Evolutionary conservation across 2,113 vertebrate genomes (phyloP).

Genomic region (Pleuronectes platessa): DNA sequence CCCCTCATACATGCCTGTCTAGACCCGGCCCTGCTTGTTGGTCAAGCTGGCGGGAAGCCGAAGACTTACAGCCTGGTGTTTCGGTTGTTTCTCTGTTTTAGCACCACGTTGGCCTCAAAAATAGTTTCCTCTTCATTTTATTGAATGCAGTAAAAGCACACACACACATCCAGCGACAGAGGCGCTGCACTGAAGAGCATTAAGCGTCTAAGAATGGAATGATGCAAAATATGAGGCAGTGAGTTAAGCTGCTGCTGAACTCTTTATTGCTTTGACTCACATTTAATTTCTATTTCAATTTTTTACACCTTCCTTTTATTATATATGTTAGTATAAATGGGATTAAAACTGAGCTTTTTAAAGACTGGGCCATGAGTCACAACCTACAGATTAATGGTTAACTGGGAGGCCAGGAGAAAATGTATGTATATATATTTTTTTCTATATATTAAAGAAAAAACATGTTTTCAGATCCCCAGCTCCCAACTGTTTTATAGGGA

Average conservation of each 20-base stretch:
- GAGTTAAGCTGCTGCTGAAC: too few species aligned
- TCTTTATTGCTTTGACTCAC: too few species aligned
- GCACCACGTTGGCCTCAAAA: constrained; percentile 39
- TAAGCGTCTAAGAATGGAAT: constrained; percentile 49
- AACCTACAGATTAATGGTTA: background rate
- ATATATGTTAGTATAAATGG: background rate
- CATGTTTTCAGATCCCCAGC: background rate
- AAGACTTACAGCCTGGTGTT: background rate
- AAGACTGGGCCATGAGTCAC: background rate
- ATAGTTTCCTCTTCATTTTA: constrained; percentile 44
- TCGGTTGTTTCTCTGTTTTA: constrained; percentile 37
- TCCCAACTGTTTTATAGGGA: constrained; percentile 1
- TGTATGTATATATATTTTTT: background rate
- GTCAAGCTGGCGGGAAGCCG: background rate
- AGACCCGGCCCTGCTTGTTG: too few species aligned
- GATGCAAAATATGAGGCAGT: background rate
- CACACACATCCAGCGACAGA: constrained; percentile 21
- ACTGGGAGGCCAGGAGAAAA: background rate
- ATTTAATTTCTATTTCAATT: background rate
- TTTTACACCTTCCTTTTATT: background rate
- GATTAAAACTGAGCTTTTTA: background rate
- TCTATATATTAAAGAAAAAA: background rate
- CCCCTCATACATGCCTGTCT: too few species aligned
- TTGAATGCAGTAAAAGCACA: constrained; percentile 44
- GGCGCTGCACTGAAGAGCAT: constrained; percentile 49